These are phyloP conservation scores for Macrostomum lignano DNA, from an alignment of 1,140 invertebrate genomes.

Conservation along the genomic window DNA sequence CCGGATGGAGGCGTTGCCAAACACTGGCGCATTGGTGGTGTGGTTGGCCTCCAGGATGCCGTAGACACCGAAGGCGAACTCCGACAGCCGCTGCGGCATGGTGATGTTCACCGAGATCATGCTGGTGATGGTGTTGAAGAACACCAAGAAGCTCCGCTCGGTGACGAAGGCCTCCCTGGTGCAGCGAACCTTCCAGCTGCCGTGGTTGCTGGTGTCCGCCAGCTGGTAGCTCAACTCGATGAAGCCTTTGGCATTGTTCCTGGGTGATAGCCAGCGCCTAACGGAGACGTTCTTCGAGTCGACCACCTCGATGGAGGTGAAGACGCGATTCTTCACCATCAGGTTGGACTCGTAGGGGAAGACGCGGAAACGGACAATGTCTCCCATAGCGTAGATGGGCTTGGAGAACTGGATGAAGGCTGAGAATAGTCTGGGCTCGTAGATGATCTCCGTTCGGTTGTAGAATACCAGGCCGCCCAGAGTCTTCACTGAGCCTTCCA, in stretches of 20 bases:
- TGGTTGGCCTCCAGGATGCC: conserved; percentile 59
- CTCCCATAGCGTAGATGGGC: conserved; percentile 4
- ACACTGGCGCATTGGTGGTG: conserved; percentile 25
- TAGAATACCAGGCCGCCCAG: no score
- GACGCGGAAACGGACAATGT: conserved; percentile 40
- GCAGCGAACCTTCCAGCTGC: no score
- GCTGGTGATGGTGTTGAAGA: no score
- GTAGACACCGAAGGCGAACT: conserved; percentile 46
- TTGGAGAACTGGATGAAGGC: no score
- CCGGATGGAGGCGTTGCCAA: conserved; percentile 52
- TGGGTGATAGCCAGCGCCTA: conserved; percentile 57
- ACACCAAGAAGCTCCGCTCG: no score
- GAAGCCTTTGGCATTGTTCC: conserved; percentile 41
- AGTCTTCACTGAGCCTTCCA: no score
- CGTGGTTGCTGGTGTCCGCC: conserved; percentile 62
- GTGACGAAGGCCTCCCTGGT: no score
- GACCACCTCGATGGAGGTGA: conserved; percentile 11
- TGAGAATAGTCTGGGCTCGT: no score
- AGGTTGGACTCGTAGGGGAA: conserved; percentile 19
- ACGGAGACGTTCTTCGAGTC: conserved; percentile 49
- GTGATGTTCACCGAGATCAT: conserved; percentile 90
- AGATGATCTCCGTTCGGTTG: no score
- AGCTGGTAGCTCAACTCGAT: conserved; percentile 61
- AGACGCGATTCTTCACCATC: conserved; percentile 11
- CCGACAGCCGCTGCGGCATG: conserved; percentile 66